Evolutionary conservation across 2,797 vertebrate genomes (phyloP), one percentile per base, ranked within the genome.

Genomic region (Alosa sapidissima): DNA sequence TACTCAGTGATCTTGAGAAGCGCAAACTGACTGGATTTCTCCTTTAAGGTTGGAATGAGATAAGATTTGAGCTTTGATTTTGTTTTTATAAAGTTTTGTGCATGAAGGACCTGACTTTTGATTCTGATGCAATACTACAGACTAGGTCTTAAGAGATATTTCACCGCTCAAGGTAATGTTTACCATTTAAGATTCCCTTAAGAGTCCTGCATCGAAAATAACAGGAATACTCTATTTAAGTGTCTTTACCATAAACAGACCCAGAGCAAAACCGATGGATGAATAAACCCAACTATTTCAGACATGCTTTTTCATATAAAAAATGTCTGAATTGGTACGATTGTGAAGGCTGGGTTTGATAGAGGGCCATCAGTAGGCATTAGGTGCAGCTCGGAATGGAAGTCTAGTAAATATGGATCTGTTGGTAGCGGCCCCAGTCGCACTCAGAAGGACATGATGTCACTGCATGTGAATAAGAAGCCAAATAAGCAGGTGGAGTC

Each of bases 331-430:
- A 55, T 19, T 55, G 14, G 14, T 19, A 14, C 14, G 14, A 5
- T 3, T 78, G 28, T 21, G 72, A 45, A 45, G 41, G 41, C 1
- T 21, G 10, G 41, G 16, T 47, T 78, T 47, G 5, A 41, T 45
- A 45, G 33, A 5, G 10, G 6, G 14, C 16, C 14, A 45, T 41
- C 2, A 41, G 36, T 33, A 75, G 13, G 36, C 68, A 75, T 75
- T 75, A 16, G 19, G 36, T 75, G 68, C 13, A 9, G n/a, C 33
- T 65, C 24, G 28, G n/a, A 45, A 36, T 78, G 41, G 19, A 47
- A 78, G 72, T 55, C n/a, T 9, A 78, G 81, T 81, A 81, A 86
- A 82, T 81, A 9, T 24, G 54, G 52, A 55, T 83, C 28, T 52
- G 4, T 60, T 19, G 16, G 24, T 84, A 81, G 0, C 65, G 19